Evolutionary conservation across 2,113 vertebrate species (phyloP).

Genomic region (Labeo catla): DNA sequence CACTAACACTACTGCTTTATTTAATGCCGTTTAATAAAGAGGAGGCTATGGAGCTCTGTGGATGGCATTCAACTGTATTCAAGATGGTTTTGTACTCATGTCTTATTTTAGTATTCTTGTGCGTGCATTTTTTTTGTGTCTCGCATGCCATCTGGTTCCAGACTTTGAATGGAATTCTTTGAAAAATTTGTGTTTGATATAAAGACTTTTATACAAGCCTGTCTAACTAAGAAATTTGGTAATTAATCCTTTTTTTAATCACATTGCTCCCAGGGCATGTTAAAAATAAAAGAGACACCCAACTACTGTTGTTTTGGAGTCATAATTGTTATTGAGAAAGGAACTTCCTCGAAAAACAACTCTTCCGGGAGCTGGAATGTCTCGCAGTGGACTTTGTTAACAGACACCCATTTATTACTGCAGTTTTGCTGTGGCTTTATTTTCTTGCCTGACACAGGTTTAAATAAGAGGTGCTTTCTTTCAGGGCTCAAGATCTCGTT

Average conservation of each 20-base stretch:
- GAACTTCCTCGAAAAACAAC: not conserved
- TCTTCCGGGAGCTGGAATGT: not conserved
- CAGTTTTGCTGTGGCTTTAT: not conserved
- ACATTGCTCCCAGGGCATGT: not conserved
- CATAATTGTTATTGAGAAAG: constrained; percentile 1
- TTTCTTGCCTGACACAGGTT: not conserved
- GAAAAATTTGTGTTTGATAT: not conserved
- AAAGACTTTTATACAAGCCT: not conserved
- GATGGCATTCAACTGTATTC: not conserved
- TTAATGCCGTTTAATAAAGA: constrained; percentile 5
- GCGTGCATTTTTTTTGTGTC: not conserved
- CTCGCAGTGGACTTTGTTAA: not conserved
- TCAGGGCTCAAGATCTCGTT: constrained; percentile 16
- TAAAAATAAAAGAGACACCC: not conserved
- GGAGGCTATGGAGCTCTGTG: not conserved
- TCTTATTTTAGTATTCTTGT: not conserved
- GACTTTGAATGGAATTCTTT: not conserved
- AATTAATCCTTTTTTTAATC: not conserved
- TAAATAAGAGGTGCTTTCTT: not conserved
- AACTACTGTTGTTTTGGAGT: not conserved
- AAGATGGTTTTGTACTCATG: not conserved
- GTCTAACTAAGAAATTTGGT: not conserved
- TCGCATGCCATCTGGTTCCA: not conserved
- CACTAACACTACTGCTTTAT: not conserved
- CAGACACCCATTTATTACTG: not conserved